Conservation (phyloP, 2,888 invertebrate species). For the Xiphydria camelus region DNA sequence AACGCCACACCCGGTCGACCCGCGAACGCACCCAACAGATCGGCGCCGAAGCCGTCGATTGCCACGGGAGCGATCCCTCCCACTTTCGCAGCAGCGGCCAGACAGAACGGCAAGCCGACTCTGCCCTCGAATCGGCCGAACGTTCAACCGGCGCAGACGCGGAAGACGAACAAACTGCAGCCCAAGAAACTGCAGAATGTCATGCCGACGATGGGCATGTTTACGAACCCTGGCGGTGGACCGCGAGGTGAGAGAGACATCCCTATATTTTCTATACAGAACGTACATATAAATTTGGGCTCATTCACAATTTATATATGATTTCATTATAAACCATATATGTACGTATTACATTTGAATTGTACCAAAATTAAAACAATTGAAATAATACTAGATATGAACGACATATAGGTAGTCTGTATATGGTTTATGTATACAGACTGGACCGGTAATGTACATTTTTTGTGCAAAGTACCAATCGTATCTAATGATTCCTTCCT, state of each 20-base stretch:
- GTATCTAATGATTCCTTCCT: too few species aligned
- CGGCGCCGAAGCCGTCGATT: slow-evolving; percentile 4
- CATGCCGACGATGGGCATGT: slow-evolving; percentile 41
- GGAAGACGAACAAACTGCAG: slow-evolving; percentile 15
- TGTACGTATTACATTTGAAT: too few species aligned
- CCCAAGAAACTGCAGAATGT: slow-evolving; percentile 32
- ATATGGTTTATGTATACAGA: too few species aligned
- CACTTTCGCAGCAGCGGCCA: not conserved
- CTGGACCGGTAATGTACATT: too few species aligned
- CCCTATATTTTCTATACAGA: not conserved
- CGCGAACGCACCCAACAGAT: too few species aligned
- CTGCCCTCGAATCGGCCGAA: slow-evolving; percentile 34
- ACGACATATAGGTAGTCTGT: too few species aligned
- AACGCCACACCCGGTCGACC: not conserved
- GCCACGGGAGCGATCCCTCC: not conserved
- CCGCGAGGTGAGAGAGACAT: slow-evolving; percentile 29
- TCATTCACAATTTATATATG: too few species aligned
- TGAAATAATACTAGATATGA: too few species aligned
- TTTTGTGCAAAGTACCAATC: too few species aligned
- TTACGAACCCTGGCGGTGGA: slow-evolving; percentile 35
- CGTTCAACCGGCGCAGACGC: slow-evolving; percentile 19
- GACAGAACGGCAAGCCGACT: slow-evolving; percentile 29
- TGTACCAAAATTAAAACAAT: too few species aligned
- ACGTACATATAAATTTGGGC: too few species aligned
- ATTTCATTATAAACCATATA: too few species aligned